Evolutionary conservation across 2,888 invertebrate genomes (phyloP), one percentile per base, ranked within the genome.

Genomic region (Archaeoteleia sp.): DNA sequence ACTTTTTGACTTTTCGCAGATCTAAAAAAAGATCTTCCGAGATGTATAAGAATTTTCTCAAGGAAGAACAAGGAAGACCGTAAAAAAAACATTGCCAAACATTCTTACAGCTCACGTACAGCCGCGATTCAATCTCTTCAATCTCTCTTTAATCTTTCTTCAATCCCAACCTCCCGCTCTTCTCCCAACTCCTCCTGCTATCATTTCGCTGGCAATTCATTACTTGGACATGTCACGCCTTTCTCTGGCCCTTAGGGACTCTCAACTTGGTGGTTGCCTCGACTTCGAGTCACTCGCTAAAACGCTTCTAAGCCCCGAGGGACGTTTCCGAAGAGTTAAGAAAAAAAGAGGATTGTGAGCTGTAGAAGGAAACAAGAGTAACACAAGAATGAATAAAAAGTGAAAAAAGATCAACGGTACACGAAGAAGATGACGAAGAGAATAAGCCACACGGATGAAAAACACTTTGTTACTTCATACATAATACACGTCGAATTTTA

Each of bases 151-250:
- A 53, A 53, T 61, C 65, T 65, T 25, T 57, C 45, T 61, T 54
- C 48, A 53, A 57, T 61, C 29, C 42, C 51, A 39, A 53, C 39
- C 45, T 46, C 55, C 54, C 54, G n/a, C n/a, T n/a, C n/a, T n/a
- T n/a, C n/a, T n/a, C n/a, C 40, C 51, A 49, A 40, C 51, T 49
- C 65, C 60, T 61, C 67, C 70, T 67, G 69, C 67, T 72, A 72
- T 77, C 74, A 75, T 75, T 71, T 67, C 67, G 63, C 73, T 46
- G 66, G 72, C 73, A 74, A 79, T 79, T 78, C 79, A 78, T 79
- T 78, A 78, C 63, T 58, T 63, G 53, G 68, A 71, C 72, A 73
- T 69, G 75, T 75, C 74, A 75, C 75, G 75, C 71, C 73, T 77
- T 67, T 71, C 66, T 57, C 49, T 39, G 53, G 60, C 53, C 67